Evolutionary conservation across 2,888 invertebrate species (phyloP).

Genomic region (Gymnocheta viridis): DNA sequence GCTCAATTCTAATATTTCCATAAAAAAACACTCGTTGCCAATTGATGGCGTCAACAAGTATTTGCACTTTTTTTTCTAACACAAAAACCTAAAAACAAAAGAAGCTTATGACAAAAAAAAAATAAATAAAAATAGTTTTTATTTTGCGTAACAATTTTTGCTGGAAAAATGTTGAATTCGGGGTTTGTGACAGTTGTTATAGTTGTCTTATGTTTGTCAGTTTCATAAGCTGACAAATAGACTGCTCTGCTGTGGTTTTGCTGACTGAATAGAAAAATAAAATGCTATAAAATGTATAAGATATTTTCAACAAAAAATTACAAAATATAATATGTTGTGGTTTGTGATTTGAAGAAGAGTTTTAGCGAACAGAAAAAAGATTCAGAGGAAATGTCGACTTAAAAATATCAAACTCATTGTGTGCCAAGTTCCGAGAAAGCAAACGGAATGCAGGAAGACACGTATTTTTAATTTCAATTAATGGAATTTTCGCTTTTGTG

Average conservation of each 20-base stretch:
- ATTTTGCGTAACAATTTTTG: background rate
- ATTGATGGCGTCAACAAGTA: constrained; percentile 47
- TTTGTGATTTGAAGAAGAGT: background rate
- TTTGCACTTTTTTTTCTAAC: background rate
- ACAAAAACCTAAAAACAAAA: background rate
- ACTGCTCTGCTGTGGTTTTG: background rate
- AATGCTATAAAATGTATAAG: too few species aligned
- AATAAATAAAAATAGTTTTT: background rate
- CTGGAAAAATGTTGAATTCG: background rate
- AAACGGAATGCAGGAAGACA: too few species aligned
- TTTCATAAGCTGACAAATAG: constrained; percentile 8
- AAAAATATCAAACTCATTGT: too few species aligned
- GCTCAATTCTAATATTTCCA: background rate
- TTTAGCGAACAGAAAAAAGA: too few species aligned
- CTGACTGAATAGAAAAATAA: background rate
- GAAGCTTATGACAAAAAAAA: background rate
- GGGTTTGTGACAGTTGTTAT: background rate
- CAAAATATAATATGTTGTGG: background rate
- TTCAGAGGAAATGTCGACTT: too few species aligned
- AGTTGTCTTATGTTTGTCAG: constrained; percentile 17
- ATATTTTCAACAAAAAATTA: too few species aligned
- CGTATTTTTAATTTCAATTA: too few species aligned
- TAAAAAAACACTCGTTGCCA: constrained; percentile 21
- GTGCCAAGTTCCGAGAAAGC: too few species aligned
- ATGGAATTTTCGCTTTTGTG: too few species aligned